Evolutionary conservation across 2,888 invertebrate genomes (phyloP).

Genomic region (Homarus gammarus): DNA sequence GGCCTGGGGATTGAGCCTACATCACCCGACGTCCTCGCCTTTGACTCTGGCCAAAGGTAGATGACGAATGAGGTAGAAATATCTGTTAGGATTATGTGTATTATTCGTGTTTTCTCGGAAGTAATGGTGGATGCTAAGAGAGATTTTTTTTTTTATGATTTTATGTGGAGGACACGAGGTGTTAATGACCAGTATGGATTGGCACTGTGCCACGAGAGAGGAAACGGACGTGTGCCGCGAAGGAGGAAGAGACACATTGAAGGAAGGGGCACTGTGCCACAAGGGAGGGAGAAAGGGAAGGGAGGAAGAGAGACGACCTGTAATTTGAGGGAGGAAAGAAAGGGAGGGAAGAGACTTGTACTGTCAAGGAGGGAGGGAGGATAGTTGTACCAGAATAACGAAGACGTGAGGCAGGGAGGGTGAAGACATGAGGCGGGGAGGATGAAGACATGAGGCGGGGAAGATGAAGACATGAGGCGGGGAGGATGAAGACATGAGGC

Average conservation of each 20-base stretch:
- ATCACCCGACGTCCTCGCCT: neutral
- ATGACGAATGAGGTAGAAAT: too few relatives aligned
- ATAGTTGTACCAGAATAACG: too few relatives aligned
- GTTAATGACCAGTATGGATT: neutral
- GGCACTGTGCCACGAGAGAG: slow-evolving; percentile 8
- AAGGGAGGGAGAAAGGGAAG: too few relatives aligned
- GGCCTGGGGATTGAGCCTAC: neutral
- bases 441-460: neutral
- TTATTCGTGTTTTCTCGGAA: too few relatives aligned
- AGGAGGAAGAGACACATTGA: neutral
- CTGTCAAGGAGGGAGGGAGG: neutral
- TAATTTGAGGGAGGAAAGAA: neutral
- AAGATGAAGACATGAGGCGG: too few relatives aligned
- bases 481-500: too few relatives aligned
- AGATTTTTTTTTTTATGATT: too few relatives aligned
- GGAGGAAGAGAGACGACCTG: neutral
- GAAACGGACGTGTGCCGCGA: too few relatives aligned
- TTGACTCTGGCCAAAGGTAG: too few relatives aligned
- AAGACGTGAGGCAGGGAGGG: neutral
- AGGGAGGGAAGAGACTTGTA: neutral
- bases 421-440: neutral
- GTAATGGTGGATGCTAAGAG: too few relatives aligned
- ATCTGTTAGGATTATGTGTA: too few relatives aligned
- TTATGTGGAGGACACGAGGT: neutral
- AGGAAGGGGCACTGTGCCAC: too few relatives aligned